Base-by-base conservation (phyloP, 2,888 invertebrate species). In the Eilema depressum region DNA sequence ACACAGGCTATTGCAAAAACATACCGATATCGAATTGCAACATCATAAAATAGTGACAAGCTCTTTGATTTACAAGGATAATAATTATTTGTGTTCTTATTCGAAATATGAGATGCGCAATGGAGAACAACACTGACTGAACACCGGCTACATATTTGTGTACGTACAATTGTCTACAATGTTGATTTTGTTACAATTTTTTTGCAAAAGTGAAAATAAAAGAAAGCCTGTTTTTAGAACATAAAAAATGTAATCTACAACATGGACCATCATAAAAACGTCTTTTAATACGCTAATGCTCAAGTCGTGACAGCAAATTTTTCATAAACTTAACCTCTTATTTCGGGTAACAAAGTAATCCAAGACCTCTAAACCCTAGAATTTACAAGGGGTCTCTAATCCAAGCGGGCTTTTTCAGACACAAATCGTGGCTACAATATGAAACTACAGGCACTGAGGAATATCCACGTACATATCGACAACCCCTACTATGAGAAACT, bases 311-410 rank as follows among this genome's bases (percentile, higher is more conserved):
- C 14, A 65, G 25, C 59, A 60, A 30, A 20, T 12, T 33, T 78
- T 53, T 57, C 64, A 66, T 71, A 67, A 70, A 77, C 71, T 66
- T 69, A 56, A 63, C 11, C 62, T 67, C 70, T 60, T 73, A 75
- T 74, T 78, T 75, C 23, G 23, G 37, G 47, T 71, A 70, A 73
- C 69, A 71, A 62, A 66, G 62, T 72, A 76, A 75, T 60, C 67
- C 60, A 70, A 75, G 76, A 71, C n/a, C 33, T 64, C 62, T 83
- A 69, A 78, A 74, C 28, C 69, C 30, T 68, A 26, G 65, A 75
- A 75, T 81, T 78, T 78, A 79, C 72, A 75, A 70, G 65, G 77
- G 66, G 37, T 63, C 75, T 81, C 68, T 71, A 81, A 79, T 77
- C 71, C 30, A 33, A 41, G 30, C 20, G 67, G 65, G 69, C 53